phyloP scores from a whole-genome alignment of 2,888 invertebrate genomes.

The Rotaria socialis region DNA sequence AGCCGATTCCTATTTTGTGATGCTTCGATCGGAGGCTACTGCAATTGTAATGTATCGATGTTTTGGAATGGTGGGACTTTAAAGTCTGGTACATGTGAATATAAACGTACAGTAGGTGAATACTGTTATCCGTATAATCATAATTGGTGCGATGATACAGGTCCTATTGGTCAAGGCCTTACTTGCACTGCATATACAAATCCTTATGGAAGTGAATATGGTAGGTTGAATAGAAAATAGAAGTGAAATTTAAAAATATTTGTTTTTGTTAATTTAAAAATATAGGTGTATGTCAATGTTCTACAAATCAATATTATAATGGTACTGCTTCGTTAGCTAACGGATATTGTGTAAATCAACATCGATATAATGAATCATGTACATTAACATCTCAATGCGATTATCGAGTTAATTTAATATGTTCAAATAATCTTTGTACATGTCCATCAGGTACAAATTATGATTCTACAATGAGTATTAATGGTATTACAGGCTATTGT shows the following conservation, averaged over 20 bases:
- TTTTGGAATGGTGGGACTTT: not conserved
- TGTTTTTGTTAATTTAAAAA: no score
- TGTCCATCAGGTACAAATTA: not conserved
- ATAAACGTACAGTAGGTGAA: not conserved
- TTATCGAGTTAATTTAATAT: not conserved
- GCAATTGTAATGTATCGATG: not conserved
- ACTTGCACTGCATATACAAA: not conserved
- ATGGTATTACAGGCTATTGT: not conserved
- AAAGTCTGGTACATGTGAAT: not conserved
- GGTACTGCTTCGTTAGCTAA: not conserved
- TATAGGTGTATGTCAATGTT: not conserved
- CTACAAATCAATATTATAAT: not conserved
- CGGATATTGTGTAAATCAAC: not conserved
- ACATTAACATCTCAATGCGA: not conserved
- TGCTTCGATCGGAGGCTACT: not conserved
- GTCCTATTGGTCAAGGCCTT: not conserved
- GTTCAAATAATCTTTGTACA: not conserved
- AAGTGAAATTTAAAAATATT: not conserved
- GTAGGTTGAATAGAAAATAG: not conserved
- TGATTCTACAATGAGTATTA: not conserved
- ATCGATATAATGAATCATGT: not conserved
- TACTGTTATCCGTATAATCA: not conserved
- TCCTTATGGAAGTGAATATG: not conserved
- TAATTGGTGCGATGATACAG: not conserved
- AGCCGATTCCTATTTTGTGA: not conserved